Evolutionary conservation across 2,888 invertebrate genomes (phyloP), one percentile per base, ranked within the genome.

Genomic region (Drosophila ustulata): DNA sequence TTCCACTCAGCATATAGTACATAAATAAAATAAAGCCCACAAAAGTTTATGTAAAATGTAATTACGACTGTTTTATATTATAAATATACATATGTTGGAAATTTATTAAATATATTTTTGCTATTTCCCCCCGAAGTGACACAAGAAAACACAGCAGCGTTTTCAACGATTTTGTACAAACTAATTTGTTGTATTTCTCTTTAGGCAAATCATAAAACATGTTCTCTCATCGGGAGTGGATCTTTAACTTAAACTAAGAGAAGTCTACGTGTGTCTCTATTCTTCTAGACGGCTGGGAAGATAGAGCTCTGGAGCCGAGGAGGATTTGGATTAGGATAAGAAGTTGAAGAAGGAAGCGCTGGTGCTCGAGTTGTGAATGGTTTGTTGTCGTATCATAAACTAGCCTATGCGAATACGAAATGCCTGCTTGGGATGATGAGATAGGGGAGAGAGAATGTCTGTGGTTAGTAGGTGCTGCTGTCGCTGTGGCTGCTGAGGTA

Each of bases 401-500:
- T 30, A 30, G 30, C 6, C 30, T 30, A 30, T 18, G 18, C 18
- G 18, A 18, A 30, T 30, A 30, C 30, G 5, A 30, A 30, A 30
- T 30, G 30, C 30, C 6, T 5, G 5, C 7, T 6, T 30, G 6
- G 30, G 5, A 6, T 6, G 30, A 30, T 18, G 18, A 30, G 30
- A 6, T 30, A 30, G 30, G 7, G 6, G 30, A 30, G 30, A 30
- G 30, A 6, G 30, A 30, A 5, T 5, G 30, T 6, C 6, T 6
- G 1, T 30, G 30, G 2, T 30, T 73, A 85, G 75, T 85, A 75
- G 73, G 88, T 88, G 86, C 89, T 87, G 84, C 89, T 89, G 65
- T 89, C 89, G 75, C 87, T 85, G 71, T 75, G 75, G 70, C 85
- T 85, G 86, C 85, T 85, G 66, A 82, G 78, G 81, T 89, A 89